Conservation (phyloP, 2,888 invertebrate genomes). For the Brachyptera putata region DNA sequence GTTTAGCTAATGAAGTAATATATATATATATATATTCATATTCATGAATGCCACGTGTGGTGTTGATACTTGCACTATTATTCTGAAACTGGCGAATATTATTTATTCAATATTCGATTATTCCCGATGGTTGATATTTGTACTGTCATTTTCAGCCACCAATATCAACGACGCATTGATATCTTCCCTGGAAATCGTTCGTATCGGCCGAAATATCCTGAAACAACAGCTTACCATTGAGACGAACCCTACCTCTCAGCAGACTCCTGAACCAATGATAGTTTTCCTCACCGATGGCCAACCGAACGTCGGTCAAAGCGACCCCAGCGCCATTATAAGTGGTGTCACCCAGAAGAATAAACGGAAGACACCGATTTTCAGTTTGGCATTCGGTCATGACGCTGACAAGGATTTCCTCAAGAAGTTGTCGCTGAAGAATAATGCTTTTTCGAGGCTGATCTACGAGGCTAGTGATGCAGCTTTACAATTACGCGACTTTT, state of each 20-base stretch:
- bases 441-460: slow-evolving; percentile 64
- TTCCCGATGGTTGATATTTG: neutral
- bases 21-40: too few relatives aligned
- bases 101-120: neutral
- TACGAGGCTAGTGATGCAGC: slow-evolving; percentile 66
- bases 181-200: slow-evolving; percentile 51
- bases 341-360: slow-evolving; percentile 51
- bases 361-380: slow-evolving; percentile 52
- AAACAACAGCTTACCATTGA: too few relatives aligned
- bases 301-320: slow-evolving; percentile 58
- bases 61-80: too few relatives aligned
- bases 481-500: slow-evolving; percentile 62
- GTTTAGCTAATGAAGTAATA: too few relatives aligned
- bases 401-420: slow-evolving; percentile 64
- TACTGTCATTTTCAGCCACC: slow-evolving; percentile 51
- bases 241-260: slow-evolving; percentile 43
- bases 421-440: slow-evolving; percentile 59
- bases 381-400: slow-evolving; percentile 66
- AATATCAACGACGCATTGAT: slow-evolving; percentile 63
- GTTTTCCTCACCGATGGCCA: slow-evolving; percentile 65
- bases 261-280: slow-evolving; percentile 51
- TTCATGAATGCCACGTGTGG: too few relatives aligned
- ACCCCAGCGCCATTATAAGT: slow-evolving; percentile 51
- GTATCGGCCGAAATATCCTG: slow-evolving; percentile 29
- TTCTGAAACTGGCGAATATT: neutral